Evolutionary conservation across 2,113 vertebrate genomes (phyloP), one percentile per base, ranked within the genome.

Genomic region (Notothenia rossii): DNA sequence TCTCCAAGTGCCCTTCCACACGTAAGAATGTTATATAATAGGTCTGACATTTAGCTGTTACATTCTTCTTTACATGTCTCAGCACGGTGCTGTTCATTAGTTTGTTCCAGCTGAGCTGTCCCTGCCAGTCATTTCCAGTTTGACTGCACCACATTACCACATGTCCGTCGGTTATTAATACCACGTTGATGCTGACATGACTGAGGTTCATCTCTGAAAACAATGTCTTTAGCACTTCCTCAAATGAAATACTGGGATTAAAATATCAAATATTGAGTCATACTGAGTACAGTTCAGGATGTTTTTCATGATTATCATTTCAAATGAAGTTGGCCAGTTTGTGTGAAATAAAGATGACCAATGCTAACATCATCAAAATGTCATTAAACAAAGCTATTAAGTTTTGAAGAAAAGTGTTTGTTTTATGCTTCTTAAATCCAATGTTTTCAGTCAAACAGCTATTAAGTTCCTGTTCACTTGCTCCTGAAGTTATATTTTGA

Each of bases 1-100:
- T 94, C 49, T 95, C 96, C 3, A 97, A 97, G 93, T 96, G 96
- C 59, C 91, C 96, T 81, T 95, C 97, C 40, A 96, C 87, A 72
- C 75, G 98, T 99, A 94, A 96, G 96, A 63, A 3, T 7, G 10
- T 60, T 60, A 15, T 58, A 54, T 81, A 40, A 60, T 6, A 0
- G 22, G 9, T 63, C 54, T 75, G 51, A 64, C 69, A 63, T 82
- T 73, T 56, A 78, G 40, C 63, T 36, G 40, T 29, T 13, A 5
- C 0, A 0, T n/a, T 78, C 53, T 22, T 48, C 11, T 12, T 8
- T 2, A 49, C 14, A 2, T 20, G 54, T 22, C 33, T 54, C 48
- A 10, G 13, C 20, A 22, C 18, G n/a, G 4, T 18, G 5, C 1
- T 2, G 18, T 45, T 54, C n/a, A 12, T 46, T 54, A 4, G 15